Conservation (phyloP, 2,888 invertebrate genomes). For the Belgica antarctica region DNA sequence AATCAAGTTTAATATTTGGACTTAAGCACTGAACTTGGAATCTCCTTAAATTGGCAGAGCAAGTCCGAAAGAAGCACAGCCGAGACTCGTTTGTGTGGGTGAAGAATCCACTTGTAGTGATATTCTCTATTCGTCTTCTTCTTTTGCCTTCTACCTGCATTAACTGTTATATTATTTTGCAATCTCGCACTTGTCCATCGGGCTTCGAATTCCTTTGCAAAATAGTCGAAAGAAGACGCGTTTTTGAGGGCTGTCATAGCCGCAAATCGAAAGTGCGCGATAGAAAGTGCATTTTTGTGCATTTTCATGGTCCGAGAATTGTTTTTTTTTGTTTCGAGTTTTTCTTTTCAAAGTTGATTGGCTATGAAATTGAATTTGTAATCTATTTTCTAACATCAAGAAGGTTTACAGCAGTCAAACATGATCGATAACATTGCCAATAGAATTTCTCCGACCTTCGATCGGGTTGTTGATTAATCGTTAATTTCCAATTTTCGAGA, state of each 20-base stretch:
- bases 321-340: neutral
- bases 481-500: neutral
- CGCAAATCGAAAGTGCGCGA: neutral
- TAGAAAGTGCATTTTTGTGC: neutral
- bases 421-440: neutral
- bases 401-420: neutral
- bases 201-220: neutral
- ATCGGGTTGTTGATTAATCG: neutral
- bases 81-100: conserved; percentile 7
- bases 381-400: too few relatives aligned
- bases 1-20: neutral
- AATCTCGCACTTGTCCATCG: conserved; percentile 5
- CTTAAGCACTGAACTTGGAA: neutral
- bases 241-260: neutral
- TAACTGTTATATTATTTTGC: conserved; percentile 12
- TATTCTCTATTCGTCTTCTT: neutral
- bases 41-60: neutral
- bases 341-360: neutral
- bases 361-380: too few relatives aligned
- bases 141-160: conserved; percentile 11
- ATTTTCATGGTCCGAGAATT: neutral
- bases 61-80: neutral
- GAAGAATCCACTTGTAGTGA: conserved; percentile 3
- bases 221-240: too few relatives aligned
- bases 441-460: conserved; percentile 2